A percentile compares a stretch with the other conserved stretches of the same genome.
These are phyloP conservation scores for Kuschelorhynchus macadamiae DNA, from an alignment of 2,888 invertebrate genomes.

Conservation along the genomic window DNA sequence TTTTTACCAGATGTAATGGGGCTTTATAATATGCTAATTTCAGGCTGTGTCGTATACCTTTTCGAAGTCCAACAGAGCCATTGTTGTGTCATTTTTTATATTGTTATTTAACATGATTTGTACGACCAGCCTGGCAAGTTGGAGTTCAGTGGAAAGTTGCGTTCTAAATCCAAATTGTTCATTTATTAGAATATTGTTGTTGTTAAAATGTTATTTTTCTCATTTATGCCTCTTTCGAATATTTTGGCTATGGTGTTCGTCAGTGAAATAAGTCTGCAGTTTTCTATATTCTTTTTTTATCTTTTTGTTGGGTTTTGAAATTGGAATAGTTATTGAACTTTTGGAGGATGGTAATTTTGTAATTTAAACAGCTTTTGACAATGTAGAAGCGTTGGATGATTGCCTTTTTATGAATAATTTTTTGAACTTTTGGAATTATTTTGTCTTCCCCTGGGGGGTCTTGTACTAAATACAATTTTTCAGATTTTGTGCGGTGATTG, in stretches of 20 bases:
- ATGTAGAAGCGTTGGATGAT: not conserved
- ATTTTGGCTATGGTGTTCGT: not conserved
- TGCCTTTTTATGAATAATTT: not conserved
- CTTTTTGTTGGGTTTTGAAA: not conserved
- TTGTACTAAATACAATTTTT: not conserved
- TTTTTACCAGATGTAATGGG: no score
- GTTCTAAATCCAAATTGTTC: slow-evolving; percentile 10
- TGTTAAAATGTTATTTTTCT: not conserved
- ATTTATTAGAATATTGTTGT: not conserved
- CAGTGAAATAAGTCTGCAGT: not conserved
- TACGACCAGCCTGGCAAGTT: slow-evolving; percentile 2
- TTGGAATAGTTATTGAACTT: not conserved
- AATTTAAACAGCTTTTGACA: not conserved
- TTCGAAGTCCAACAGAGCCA: slow-evolving; percentile 11
- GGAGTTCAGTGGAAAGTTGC: not conserved
- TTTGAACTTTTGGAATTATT: not conserved
- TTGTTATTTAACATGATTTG: slow-evolving; percentile 6
- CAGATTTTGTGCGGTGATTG: not conserved
- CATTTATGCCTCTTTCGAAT: not conserved
- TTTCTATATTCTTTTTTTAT: not conserved
- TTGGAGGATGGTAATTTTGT: not conserved
- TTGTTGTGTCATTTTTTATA: not conserved
- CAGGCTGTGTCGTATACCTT: slow-evolving; percentile 22
- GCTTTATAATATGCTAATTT: no score
- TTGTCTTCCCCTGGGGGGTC: slow-evolving; percentile 12